A percentile compares a stretch with the other conserved stretches of the same genome.
Evolutionary conservation across 2,888 invertebrate genomes (phyloP).

Genomic region (Erebia aethiops): DNA sequence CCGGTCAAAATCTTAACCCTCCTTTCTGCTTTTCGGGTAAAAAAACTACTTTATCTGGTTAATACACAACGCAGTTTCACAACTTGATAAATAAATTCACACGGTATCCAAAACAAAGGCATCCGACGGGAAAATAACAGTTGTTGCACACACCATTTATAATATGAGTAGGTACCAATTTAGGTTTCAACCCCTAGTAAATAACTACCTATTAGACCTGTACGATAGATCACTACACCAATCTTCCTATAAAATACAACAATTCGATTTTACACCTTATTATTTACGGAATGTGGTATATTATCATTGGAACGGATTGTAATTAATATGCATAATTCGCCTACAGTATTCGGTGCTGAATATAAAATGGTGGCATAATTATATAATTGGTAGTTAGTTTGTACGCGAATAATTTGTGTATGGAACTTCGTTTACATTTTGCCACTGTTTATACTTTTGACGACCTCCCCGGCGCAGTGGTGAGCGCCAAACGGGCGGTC

Average conservation of each 20-base stretch:
- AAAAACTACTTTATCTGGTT: too few species aligned
- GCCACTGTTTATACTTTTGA: conserved; percentile 19
- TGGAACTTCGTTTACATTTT: conserved; percentile 47
- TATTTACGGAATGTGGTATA: background rate
- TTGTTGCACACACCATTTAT: conserved; percentile 19
- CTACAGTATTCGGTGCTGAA: conserved; percentile 31
- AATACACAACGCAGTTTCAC: background rate
- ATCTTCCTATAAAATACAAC: conserved; percentile 19
- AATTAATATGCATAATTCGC: conserved; percentile 19
- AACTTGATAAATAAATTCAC: conserved; percentile 15
- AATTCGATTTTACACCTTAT: conserved; percentile 25
- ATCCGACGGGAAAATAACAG: conserved; percentile 37
- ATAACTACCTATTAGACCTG: conserved; percentile 41
- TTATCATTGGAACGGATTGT: conserved; percentile 1
- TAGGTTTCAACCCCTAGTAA: conserved; percentile 45
- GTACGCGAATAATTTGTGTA: conserved; percentile 47
- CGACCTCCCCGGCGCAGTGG: background rate
- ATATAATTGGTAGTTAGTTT: conserved; percentile 41
- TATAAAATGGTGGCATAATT: conserved; percentile 41
- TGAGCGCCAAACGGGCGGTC: too few species aligned
- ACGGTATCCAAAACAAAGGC: background rate
- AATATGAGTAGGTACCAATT: conserved; percentile 29
- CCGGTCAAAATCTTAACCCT: too few species aligned
- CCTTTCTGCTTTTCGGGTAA: too few species aligned
- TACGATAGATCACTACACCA: conserved; percentile 39